Conservation (phyloP, 2,888 invertebrate species). For the Nymphalis polychloros region DNA sequence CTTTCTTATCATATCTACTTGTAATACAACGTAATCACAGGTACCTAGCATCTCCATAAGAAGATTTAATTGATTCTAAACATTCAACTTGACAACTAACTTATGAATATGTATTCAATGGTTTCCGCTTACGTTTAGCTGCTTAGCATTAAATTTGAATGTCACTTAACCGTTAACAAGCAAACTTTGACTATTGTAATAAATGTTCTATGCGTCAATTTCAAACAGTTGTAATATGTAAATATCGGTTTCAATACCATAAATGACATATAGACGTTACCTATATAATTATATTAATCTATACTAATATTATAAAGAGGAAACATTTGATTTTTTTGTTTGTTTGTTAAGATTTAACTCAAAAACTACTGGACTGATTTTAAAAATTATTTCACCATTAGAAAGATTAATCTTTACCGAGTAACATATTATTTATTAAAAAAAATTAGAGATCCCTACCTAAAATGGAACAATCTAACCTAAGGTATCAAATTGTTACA, state of each 20-base stretch:
- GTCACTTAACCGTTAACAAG: constrained; percentile 13
- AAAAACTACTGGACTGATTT: too few relatives aligned
- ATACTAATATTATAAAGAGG: too few relatives aligned
- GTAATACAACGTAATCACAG: background rate
- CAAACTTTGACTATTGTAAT: constrained; percentile 19
- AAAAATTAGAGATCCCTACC: too few relatives aligned
- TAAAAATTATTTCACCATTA: too few relatives aligned
- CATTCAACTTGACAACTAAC: constrained; percentile 1
- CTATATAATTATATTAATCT: too few relatives aligned
- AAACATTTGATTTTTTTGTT: too few relatives aligned
- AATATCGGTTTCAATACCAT: background rate
- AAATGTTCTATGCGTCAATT: constrained; percentile 14
- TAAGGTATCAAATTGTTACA: too few relatives aligned
- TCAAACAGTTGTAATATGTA: constrained; percentile 8
- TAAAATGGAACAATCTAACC: too few relatives aligned
- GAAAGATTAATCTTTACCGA: too few relatives aligned
- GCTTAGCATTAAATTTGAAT: constrained; percentile 26
- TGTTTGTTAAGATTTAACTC: too few relatives aligned
- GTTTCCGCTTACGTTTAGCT: constrained; percentile 10
- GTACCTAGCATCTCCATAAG: background rate
- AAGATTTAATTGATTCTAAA: constrained; percentile 7
- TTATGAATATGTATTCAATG: constrained; percentile 7
- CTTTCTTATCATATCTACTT: background rate
- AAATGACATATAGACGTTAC: too few relatives aligned
- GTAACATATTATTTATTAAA: too few relatives aligned